phyloP scores from a whole-genome alignment of 1,140 invertebrate species.

The Ladona fulva region DNA sequence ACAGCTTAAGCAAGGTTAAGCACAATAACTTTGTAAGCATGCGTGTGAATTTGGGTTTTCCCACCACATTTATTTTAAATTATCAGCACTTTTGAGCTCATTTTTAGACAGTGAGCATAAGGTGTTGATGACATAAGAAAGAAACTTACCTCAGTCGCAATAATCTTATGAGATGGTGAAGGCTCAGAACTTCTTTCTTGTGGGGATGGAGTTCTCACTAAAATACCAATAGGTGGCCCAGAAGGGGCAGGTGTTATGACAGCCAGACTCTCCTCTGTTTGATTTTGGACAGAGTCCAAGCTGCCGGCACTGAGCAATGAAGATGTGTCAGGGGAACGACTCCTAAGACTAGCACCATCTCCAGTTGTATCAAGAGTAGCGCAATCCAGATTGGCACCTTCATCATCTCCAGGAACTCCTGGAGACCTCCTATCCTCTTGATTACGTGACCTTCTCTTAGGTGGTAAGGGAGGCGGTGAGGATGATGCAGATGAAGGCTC shows the following conservation, averaged over 20 bases:
- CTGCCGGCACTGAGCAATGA: conserved; percentile 65
- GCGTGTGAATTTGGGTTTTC: no score
- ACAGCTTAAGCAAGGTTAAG: no score
- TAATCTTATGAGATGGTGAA: not conserved
- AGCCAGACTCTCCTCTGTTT: conserved; percentile 27
- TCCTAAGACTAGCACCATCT: not conserved
- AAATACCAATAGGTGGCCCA: not conserved
- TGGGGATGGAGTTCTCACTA: not conserved
- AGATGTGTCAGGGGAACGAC: conserved; percentile 41
- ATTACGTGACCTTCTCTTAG: conserved; percentile 48
- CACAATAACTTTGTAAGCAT: no score
- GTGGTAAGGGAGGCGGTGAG: conserved; percentile 61
- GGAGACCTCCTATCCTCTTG: not conserved
- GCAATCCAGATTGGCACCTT: not conserved
- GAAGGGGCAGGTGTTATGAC: not conserved
- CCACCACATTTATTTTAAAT: no score
- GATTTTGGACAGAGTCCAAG: conserved; percentile 72
- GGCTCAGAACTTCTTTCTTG: not conserved
- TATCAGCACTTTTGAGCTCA: no score
- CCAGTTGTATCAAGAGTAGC: not conserved
- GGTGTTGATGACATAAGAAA: no score
- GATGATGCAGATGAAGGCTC: not conserved
- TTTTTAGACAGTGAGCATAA: no score
- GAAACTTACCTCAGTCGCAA: not conserved
- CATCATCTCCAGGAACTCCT: not conserved